A percentile compares a stretch with the other conserved stretches of the same genome.
Conservation (phyloP, 1,140 invertebrate genomes). For the Euwallacea fornicatus region DNA sequence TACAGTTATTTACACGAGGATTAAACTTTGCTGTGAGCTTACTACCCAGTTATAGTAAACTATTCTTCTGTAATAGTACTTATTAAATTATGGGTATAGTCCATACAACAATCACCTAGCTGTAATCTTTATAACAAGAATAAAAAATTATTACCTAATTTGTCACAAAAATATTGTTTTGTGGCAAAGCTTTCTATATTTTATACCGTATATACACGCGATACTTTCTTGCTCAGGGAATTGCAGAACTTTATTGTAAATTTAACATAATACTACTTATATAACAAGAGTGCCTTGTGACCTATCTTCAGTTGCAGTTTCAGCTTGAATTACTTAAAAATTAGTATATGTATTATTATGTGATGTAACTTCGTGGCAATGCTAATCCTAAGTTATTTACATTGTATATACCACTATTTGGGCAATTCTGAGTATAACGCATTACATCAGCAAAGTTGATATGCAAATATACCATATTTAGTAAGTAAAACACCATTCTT, state of each 20-base stretch:
- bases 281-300: neutral
- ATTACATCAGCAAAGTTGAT: neutral
- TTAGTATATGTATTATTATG: neutral
- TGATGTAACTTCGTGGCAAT: neutral
- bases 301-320: neutral
- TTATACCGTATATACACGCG: neutral
- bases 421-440: neutral
- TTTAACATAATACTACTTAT: too few species aligned
- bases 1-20: too few species aligned
- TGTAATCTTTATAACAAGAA: constrained; percentile 11
- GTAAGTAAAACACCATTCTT: too few species aligned
- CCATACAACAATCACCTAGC: constrained; percentile 13
- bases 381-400: neutral
- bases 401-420: too few species aligned
- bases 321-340: constrained; percentile 1
- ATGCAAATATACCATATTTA: neutral
- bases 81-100: neutral
- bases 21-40: too few species aligned
- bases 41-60: neutral
- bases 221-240: neutral
- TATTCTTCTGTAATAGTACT: neutral
- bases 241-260: too few species aligned
- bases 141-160: constrained; percentile 15
- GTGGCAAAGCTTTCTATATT: neutral
- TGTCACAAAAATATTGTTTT: constrained; percentile 18